Percentiles rank a stretch among this genome's conserved stretches.
These are phyloP conservation scores for Theretra japonica DNA, from an alignment of 2,888 invertebrate species.

Conservation along the genomic window DNA sequence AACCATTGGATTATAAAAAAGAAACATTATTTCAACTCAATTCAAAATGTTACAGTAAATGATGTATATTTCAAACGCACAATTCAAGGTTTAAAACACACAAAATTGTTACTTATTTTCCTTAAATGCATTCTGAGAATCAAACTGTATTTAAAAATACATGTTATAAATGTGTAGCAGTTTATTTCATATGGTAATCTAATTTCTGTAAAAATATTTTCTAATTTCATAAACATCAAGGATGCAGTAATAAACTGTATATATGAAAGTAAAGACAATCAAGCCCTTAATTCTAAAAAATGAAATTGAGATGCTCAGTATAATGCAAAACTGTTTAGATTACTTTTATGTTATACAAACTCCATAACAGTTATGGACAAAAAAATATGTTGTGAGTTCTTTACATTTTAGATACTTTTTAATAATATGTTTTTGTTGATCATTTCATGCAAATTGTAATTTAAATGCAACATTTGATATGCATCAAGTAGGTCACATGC, in stretches of 20 bases:
- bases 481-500: too few relatives aligned
- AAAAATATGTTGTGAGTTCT: too few relatives aligned
- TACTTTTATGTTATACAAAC: background rate
- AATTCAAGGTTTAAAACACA: too few relatives aligned
- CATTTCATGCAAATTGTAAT: too few relatives aligned
- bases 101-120: background rate
- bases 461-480: too few relatives aligned
- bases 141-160: background rate
- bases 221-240: background rate
- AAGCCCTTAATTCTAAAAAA: constrained; percentile 20
- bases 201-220: background rate
- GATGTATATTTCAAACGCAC: too few relatives aligned
- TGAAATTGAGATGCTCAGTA: background rate
- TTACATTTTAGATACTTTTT: too few relatives aligned
- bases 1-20: constrained; percentile 35
- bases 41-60: too few relatives aligned
- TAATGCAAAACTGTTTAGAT: background rate
- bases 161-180: background rate
- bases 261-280: constrained; percentile 17
- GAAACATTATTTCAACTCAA: background rate
- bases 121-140: background rate
- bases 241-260: constrained; percentile 11
- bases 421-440: too few relatives aligned
- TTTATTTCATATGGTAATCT: background rate
- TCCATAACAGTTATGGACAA: background rate